Base-by-base conservation (phyloP, 2,888 invertebrate species). In the Drosophila gaucha region DNA sequence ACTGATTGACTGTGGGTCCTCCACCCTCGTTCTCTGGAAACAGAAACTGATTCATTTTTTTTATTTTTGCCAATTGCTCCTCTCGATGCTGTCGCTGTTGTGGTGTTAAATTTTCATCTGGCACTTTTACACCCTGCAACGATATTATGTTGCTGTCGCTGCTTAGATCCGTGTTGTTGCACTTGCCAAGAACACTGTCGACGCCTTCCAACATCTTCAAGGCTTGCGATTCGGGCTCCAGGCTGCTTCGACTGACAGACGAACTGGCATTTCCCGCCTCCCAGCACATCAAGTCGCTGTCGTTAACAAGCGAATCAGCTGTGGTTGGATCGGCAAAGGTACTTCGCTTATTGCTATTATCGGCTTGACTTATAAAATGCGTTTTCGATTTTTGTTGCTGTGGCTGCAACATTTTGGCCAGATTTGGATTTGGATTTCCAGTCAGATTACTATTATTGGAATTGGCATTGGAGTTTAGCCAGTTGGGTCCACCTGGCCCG, bases 71-170 rank as follows among this genome's bases (percentile, higher is more conserved):
- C 49, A 99, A 93, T 88, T 98, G 97, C 89, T 97, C 97, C 92
- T 98, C 98, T 65, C 99, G 94, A 90, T 98, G 97, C 71, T 97
- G 97, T 56, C 97, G 94, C 91, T 99, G 98, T 91, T 98, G 97
- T 31, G 98, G 98, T 54, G 99, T 99, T 83, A 99, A 93, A 92
- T 98, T 98, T 92, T 98, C 98, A 92, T 97, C 97, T 80, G 97
- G 97, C 89, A 98, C 96, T 94, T 98, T 97, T 44, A 97, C 96
- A 79, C 96, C 94, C 92, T 94, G 94, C 73, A 94, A 90, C 22
- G 94, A 94, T 88, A 94, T 94, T 80, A 94, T 94, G 79, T 94
- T 92, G 38, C 43, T 78, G 30, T 89, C 89, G 6, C 41, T 6
- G 31, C 22, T 22, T 22, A 31, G 4, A n/a, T 46, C 46, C 1